Percentiles rank a stretch among this genome's conserved stretches.
phyloP scores from a whole-genome alignment of 2,888 invertebrate species.

The Idaea dimidiata region DNA sequence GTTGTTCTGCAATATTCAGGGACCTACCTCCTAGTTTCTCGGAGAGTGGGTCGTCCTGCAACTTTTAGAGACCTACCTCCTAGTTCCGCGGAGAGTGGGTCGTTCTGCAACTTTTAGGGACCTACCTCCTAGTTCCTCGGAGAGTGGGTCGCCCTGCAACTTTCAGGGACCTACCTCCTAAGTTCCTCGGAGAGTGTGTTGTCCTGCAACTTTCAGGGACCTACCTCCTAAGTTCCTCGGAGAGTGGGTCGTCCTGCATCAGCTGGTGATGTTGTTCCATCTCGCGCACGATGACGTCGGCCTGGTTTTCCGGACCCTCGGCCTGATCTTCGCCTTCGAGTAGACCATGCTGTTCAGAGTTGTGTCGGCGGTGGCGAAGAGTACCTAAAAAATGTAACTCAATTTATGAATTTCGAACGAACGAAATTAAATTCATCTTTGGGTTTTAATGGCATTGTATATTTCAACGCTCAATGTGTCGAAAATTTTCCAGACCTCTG shows the following conservation, averaged over 20 bases:
- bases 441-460: too few relatives aligned
- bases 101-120: too few relatives aligned
- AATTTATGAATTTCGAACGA: too few relatives aligned
- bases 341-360: conserved; percentile 58
- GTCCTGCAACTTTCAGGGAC: conserved; percentile 9
- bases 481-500: too few relatives aligned
- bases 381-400: conserved; percentile 44
- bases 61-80: too few relatives aligned
- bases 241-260: conserved; percentile 83
- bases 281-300: conserved; percentile 82
- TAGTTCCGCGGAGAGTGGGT: too few relatives aligned
- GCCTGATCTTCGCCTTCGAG: conserved; percentile 43
- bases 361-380: conserved; percentile 55
- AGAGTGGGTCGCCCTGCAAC: too few relatives aligned
- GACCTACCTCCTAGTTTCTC: conserved; percentile 81
- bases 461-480: too few relatives aligned
- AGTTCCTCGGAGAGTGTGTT: too few relatives aligned
- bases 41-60: conserved; percentile 68
- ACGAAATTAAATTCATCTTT: too few relatives aligned
- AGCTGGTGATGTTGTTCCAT: conserved; percentile 83
- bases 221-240: conserved; percentile 83
- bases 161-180: conserved; percentile 77
- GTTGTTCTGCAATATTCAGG: neutral
- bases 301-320: conserved; percentile 63
- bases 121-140: too few relatives aligned